Percentiles rank a stretch among this genome's conserved stretches.
These are phyloP conservation scores for Dendroctonus valens DNA, from an alignment of 1,140 invertebrate genomes.

Conservation along the genomic window DNA sequence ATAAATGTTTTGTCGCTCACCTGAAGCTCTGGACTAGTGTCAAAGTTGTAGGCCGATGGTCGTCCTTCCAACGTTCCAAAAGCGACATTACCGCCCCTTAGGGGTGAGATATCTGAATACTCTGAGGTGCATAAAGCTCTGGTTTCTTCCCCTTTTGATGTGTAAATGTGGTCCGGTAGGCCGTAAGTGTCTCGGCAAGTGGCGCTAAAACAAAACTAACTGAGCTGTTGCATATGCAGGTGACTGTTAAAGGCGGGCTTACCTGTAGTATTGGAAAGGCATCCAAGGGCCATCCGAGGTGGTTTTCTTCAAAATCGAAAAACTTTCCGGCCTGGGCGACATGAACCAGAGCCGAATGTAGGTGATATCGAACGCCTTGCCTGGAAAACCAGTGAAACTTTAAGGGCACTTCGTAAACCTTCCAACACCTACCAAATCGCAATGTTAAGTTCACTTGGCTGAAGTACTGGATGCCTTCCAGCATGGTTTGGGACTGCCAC, in stretches of 20 bases:
- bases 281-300: conserved; percentile 81
- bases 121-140: conserved; percentile 92
- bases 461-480: conserved; percentile 89
- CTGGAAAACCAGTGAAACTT: conserved; percentile 57
- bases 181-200: conserved; percentile 89
- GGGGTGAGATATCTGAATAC: conserved; percentile 95
- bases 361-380: conserved; percentile 97
- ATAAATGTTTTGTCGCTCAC: background rate
- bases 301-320: conserved; percentile 91
- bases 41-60: conserved; percentile 88
- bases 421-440: conserved; percentile 66
- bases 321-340: conserved; percentile 94
- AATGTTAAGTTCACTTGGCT: conserved; percentile 91
- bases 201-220: conserved; percentile 58
- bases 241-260: too few species aligned
- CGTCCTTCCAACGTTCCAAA: conserved; percentile 95
- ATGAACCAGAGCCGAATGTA: conserved; percentile 92
- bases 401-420: background rate
- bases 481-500: conserved; percentile 99
- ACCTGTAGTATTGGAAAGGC: conserved; percentile 97
- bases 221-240: too few species aligned
- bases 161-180: conserved; percentile 71
- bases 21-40: conserved; percentile 74
- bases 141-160: conserved; percentile 74
- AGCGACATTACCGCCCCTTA: conserved; percentile 92